Evolutionary conservation across 1,140 invertebrate species (phyloP), one percentile per base, ranked within the genome.

Genomic region (Heliconius eleuchia): DNA sequence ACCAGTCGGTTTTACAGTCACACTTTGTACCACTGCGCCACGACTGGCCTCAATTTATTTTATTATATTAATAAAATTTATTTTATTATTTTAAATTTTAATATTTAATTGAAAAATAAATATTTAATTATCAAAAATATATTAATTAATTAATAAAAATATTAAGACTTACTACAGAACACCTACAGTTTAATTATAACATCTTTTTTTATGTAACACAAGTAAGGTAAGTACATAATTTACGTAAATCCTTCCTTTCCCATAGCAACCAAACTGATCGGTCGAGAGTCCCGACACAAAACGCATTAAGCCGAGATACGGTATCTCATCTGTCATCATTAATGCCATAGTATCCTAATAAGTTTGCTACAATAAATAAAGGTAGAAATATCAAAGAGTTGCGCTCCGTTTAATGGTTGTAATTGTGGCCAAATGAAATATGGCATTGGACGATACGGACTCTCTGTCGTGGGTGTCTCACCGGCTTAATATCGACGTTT

Each of bases 251-350:
- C 73, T 85, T 86, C 82, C 85, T 88, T 86, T 80, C 76, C 79
- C 82, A 82, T 84, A 84, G 81, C 85, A 83, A 86, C 83, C 83
- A 83, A 86, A 88, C 84, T 82, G 84, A 86, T 87, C 87, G 82
- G 81, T 84, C 81, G 84, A 82, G 85, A 86, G 82, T 80, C 82
- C 86, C 85, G 87, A 86, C 86, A 89, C 84, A 86, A 84, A 89
- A 89, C 87, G 86, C 90, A 93, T 92, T 92, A 92, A 90, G 86
- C 81, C 86, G 79, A 82, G 87, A 90, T 91, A 90, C 86, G 83
- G 84, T 87, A 88, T 85, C 89, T 89, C 92, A 93, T 94, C 92
- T 92, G 92, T 94, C 92, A 94, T 94, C 91, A 94, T 94, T 94
- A 94, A 93, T 90, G 92, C 92, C 92, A 92, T 84, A 83, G 88